Evolutionary conservation across 2,888 invertebrate species (phyloP), one percentile per base, ranked within the genome.

Genomic region (Periphyllus acericola): DNA sequence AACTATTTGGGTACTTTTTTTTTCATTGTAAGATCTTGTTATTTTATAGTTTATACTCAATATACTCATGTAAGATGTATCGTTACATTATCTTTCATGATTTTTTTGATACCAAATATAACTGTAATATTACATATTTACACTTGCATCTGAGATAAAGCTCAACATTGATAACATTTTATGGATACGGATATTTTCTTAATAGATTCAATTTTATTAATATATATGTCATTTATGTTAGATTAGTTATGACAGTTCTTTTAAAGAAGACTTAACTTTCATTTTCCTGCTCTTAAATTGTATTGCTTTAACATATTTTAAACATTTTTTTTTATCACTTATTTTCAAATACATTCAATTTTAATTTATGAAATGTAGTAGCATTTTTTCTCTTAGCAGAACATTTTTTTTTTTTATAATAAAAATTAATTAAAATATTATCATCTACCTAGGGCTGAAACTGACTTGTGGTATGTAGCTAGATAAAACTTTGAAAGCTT

Each of bases 401-500:
- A 66, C 21, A n/a, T 32, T 17, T 83, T 84, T 72, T 60, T 72
- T 74, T 55, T 36, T 60, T 34, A 88, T n/a, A 74, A 87, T 68
- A 79, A 82, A 89, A 79, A 36, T n/a, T 89, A 76, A 36, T 85
- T 40, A 82, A 55, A 68, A 86, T 72, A 71, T n/a, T 87, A 25
- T 68, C 40, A 89, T 89, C 89, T 90, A 91, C 90, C 91, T 91
- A 32, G 92, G 92, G 89, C 91, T 91, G 40, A 92, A 90, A 89
- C 93, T 93, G 88, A 94, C 94, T 91, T 95, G 95, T 25, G 95
- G 95, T 90, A 93, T 93, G 91, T 95, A 95, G 90, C 92, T 94
- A 89, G 92, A 92, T 78, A 93, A 90, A 89, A 90, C 95, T 93
- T 96, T 95, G 92, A 96, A 97, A 72, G 98, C 98, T 91, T 95